phyloP scores from a whole-genome alignment of 37 sponge, comb jelly and placozoan species.

The Cladorhizidae sp. region DNA sequence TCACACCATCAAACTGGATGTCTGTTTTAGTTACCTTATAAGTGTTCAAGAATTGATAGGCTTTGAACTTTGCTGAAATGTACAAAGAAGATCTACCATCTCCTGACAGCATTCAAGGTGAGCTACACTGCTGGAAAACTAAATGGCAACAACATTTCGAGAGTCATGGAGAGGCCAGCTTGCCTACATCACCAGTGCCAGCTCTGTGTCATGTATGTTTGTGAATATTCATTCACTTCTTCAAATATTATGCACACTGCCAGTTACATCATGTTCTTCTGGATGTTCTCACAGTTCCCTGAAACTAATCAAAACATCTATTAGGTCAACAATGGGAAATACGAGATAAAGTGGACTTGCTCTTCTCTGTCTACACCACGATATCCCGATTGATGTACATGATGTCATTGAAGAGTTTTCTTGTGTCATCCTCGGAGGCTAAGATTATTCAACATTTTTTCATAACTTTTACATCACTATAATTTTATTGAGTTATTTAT shows the following conservation, averaged over 20 bases:
- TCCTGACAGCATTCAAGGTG: constrained; percentile 7
- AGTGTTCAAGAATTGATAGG: constrained; percentile 3
- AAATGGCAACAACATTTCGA: constrained; percentile 25
- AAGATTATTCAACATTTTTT: background rate
- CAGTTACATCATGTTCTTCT: constrained; percentile 29
- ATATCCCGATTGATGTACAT: constrained; percentile 20
- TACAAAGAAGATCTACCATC: constrained; percentile 23
- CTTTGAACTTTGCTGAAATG: background rate
- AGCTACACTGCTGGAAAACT: constrained; percentile 41
- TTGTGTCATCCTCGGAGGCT: constrained; percentile 1
- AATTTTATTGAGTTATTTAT: no score
- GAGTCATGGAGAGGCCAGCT: constrained; percentile 9
- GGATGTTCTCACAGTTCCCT: constrained; percentile 52
- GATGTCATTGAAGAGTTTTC: constrained; percentile 48
- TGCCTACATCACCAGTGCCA: constrained; percentile 1
- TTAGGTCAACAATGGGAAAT: constrained; percentile 20
- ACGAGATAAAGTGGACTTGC: constrained; percentile 10
- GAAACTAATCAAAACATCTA: constrained; percentile 33
- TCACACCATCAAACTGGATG: constrained; percentile 38
- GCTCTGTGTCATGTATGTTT: constrained; percentile 21
- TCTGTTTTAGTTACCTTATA: constrained; percentile 10
- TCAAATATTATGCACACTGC: constrained; percentile 30
- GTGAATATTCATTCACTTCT: no score
- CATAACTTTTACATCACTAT: no score
- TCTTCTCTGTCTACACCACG: constrained; percentile 19